Percentiles rank a stretch among this genome's conserved stretches.
These are phyloP conservation scores for Bos javanicus DNA, from an alignment of 2,113 vertebrate species.

Conservation along the genomic window DNA sequence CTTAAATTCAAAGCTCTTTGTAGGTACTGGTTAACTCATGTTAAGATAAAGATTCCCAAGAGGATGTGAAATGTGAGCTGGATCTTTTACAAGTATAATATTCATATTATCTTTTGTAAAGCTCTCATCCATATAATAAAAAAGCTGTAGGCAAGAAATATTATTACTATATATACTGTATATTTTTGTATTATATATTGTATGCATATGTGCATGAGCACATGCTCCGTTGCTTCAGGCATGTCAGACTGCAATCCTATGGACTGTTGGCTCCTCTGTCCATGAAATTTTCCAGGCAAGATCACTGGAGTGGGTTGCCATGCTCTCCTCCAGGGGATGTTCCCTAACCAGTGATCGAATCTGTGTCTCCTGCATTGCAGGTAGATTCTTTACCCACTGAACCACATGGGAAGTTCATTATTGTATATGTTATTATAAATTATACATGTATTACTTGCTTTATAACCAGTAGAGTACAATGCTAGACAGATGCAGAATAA, in stretches of 20 bases:
- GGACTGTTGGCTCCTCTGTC: neutral
- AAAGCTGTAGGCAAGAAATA: neutral
- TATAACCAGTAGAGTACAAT: neutral
- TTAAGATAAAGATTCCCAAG: neutral
- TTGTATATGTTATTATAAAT: neutral
- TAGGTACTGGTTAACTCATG: neutral
- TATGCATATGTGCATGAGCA: neutral
- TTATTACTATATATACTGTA: neutral
- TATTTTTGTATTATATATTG: neutral
- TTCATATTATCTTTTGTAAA: neutral
- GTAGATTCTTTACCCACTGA: neutral
- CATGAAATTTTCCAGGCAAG: neutral
- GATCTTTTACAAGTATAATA: neutral
- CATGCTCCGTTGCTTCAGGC: neutral
- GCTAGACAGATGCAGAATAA: neutral
- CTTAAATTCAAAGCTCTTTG: neutral
- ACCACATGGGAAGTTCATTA: neutral
- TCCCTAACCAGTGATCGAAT: neutral
- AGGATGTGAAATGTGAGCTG: neutral
- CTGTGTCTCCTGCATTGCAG: neutral
- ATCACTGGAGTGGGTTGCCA: neutral
- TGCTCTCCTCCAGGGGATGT: neutral
- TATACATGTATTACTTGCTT: neutral
- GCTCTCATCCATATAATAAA: neutral
- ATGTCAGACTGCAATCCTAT: neutral